phyloP scores from a whole-genome alignment of 2,113 vertebrate species.

The Enhydra lutris region DNA sequence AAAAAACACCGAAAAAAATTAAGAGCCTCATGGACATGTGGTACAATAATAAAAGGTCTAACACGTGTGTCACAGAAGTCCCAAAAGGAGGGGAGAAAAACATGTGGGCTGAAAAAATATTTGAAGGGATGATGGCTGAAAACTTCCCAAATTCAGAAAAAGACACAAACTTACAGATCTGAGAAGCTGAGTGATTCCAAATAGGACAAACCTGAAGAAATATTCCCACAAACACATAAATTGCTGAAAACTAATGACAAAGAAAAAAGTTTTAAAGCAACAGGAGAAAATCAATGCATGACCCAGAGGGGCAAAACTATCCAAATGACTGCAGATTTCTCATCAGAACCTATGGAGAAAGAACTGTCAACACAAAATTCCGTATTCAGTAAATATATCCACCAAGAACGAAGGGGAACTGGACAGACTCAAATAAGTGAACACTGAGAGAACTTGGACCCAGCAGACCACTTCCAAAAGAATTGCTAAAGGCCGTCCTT shows the following conservation, averaged over 20 bases:
- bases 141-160: not conserved
- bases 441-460: no score
- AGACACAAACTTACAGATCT: not conserved
- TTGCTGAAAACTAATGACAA: not conserved
- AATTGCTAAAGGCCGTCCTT: not conserved
- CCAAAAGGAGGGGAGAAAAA: not conserved
- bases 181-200: not conserved
- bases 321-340: not conserved
- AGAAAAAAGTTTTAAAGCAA: not conserved
- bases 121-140: not conserved
- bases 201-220: not conserved
- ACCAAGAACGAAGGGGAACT: not conserved
- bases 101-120: not conserved
- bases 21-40: not conserved
- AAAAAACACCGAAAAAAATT: not conserved
- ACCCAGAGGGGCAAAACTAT: not conserved
- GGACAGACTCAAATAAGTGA: not conserved
- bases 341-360: not conserved
- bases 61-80: not conserved
- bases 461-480: not conserved
- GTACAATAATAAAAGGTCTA: not conserved
- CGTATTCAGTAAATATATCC: not conserved
- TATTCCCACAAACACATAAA: not conserved
- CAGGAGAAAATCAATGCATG: not conserved
- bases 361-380: not conserved